Evolutionary conservation across 2,888 invertebrate genomes (phyloP).

Genomic region (Bombyx huttoni): DNA sequence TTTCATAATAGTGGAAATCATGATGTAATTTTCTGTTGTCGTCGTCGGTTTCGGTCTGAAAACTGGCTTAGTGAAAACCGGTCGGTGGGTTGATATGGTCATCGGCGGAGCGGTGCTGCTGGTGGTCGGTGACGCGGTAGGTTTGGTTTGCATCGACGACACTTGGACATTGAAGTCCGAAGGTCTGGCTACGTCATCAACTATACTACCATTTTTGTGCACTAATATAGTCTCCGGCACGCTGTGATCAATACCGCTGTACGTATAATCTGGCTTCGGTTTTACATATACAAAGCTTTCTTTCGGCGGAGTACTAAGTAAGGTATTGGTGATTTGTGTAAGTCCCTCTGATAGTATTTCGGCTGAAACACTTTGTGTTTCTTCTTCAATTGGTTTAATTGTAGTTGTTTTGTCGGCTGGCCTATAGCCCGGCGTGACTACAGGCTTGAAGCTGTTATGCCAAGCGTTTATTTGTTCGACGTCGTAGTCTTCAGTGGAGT

Average conservation of each 20-base stretch:
- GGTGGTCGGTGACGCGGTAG: slow-evolving; percentile 39
- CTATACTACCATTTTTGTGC: slow-evolving; percentile 70
- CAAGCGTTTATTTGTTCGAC: slow-evolving; percentile 49
- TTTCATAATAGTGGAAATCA: slow-evolving; percentile 71
- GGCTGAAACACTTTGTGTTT: slow-evolving; percentile 41
- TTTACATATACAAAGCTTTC: slow-evolving; percentile 43
- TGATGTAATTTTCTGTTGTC: slow-evolving; percentile 65
- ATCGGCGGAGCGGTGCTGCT: slow-evolving; percentile 37
- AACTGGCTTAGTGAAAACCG: slow-evolving; percentile 57
- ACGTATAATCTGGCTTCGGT: slow-evolving; percentile 52
- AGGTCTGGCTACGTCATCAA: slow-evolving; percentile 60
- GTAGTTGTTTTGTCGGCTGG: slow-evolving; percentile 40
- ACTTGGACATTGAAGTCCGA: slow-evolving; percentile 65
- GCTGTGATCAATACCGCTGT: slow-evolving; percentile 73
- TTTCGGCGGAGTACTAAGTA: slow-evolving; percentile 56
- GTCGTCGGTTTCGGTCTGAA: slow-evolving; percentile 68
- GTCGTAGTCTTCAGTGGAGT: slow-evolving; percentile 49
- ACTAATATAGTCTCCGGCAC: slow-evolving; percentile 76
- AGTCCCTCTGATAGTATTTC: slow-evolving; percentile 73
- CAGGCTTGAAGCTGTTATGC: slow-evolving; percentile 61
- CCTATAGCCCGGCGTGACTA: slow-evolving; percentile 59
- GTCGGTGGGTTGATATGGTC: slow-evolving; percentile 51
- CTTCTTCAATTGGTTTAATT: slow-evolving; percentile 27
- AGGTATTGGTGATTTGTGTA: slow-evolving; percentile 67
- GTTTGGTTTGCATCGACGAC: slow-evolving; percentile 64